Conservation (phyloP, 30 jellyfish, hydroid and myxozoan genomes). For the Hydractinia echinata region DNA sequence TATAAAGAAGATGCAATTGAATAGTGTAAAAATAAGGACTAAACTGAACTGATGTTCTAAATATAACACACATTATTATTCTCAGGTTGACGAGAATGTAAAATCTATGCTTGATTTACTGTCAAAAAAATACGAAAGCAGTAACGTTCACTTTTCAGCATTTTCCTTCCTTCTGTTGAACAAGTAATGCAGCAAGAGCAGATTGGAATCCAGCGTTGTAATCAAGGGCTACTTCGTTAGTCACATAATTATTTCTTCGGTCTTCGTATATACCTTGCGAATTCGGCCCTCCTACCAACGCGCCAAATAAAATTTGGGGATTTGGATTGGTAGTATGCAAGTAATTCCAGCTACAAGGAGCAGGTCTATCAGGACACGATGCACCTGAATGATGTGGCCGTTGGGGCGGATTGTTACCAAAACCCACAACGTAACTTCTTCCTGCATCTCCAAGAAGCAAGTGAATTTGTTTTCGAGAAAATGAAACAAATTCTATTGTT, state of each 20-base stretch:
- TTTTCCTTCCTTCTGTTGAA: neutral
- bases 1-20: too few species aligned
- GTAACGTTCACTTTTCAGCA: neutral
- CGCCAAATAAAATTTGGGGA: constrained; percentile 64
- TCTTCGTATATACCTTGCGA: constrained; percentile 37
- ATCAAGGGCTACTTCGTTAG: constrained; percentile 64
- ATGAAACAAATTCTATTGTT: constrained; percentile 22
- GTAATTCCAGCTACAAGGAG: constrained; percentile 34
- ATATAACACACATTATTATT: too few species aligned
- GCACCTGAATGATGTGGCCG: constrained; percentile 62
- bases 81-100: too few species aligned
- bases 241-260: constrained; percentile 43
- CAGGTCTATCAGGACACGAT: constrained; percentile 51
- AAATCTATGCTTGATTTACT: too few species aligned
- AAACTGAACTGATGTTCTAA: too few species aligned
- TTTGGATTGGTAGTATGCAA: constrained; percentile 41
- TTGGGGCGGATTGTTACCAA: constrained; percentile 58
- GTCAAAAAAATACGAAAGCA: too few species aligned
- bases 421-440: constrained; percentile 73
- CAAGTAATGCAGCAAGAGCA: constrained; percentile 52
- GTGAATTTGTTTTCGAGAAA: constrained; percentile 58
- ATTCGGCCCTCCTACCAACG: constrained; percentile 71
- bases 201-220: constrained; percentile 77
- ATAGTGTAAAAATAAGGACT: too few species aligned
- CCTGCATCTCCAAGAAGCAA: constrained; percentile 52